phyloP scores from a whole-genome alignment of 2,888 invertebrate species.

The Altica lythri region DNA sequence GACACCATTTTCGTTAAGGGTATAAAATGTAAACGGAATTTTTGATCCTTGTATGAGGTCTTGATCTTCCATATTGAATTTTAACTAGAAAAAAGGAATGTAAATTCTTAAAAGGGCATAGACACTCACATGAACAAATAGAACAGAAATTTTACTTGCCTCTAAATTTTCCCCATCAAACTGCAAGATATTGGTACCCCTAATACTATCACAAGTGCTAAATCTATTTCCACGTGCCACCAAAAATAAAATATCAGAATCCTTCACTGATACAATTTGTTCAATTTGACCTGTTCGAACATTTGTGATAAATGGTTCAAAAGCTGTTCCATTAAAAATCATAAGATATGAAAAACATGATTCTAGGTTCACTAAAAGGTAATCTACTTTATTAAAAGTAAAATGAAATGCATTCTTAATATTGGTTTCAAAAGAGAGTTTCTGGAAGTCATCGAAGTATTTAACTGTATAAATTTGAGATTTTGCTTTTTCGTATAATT shows the following conservation, averaged over 20 bases:
- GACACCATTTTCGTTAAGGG: constrained; percentile 40
- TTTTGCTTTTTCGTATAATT: constrained; percentile 46
- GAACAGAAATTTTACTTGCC: constrained; percentile 44
- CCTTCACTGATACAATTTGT: constrained; percentile 55
- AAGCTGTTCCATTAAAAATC: constrained; percentile 50
- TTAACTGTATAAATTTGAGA: constrained; percentile 58
- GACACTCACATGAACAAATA: neutral
- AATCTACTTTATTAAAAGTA: constrained; percentile 45
- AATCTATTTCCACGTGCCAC: constrained; percentile 44
- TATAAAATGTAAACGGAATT: constrained; percentile 53
- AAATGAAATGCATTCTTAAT: constrained; percentile 39
- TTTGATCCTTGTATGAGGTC: constrained; percentile 50
- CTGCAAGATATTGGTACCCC: constrained; percentile 56
- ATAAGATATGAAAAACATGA: constrained; percentile 58
- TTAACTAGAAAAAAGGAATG: constrained; percentile 43
- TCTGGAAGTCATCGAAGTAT: constrained; percentile 57
- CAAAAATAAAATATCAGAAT: constrained; percentile 51
- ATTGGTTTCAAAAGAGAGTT: constrained; percentile 34
- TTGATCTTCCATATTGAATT: constrained; percentile 45
- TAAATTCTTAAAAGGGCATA: no score
- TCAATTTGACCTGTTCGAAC: constrained; percentile 59
- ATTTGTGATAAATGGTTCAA: constrained; percentile 45
- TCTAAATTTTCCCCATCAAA: constrained; percentile 47
- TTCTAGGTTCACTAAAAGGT: constrained; percentile 54
- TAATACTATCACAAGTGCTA: constrained; percentile 44